Evolutionary conservation across 2,888 invertebrate genomes (phyloP).

Genomic region (Ptychoptera albimana): DNA sequence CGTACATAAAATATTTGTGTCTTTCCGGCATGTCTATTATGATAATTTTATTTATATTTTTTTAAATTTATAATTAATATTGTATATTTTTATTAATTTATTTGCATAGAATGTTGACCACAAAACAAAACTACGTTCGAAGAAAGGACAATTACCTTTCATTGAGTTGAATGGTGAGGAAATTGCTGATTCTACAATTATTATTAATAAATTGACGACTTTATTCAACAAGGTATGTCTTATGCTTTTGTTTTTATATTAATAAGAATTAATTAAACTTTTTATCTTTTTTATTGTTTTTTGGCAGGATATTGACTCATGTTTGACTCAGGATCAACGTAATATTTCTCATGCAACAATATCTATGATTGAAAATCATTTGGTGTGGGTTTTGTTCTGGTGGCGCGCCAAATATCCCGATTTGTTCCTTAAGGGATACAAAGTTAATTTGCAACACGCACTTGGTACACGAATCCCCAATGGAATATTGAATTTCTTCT

Average conservation of each 20-base stretch:
- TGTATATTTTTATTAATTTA: conserved; percentile 14
- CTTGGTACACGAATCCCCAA: conserved; percentile 78
- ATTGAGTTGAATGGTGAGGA: conserved; percentile 90
- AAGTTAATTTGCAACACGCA: conserved; percentile 78
- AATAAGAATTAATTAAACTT: background rate
- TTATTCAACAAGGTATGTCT: conserved; percentile 48
- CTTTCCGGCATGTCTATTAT: too few relatives aligned
- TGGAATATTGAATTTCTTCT: conserved; percentile 74
- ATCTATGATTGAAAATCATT: conserved; percentile 88
- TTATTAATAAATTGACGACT: conserved; percentile 72
- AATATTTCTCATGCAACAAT: conserved; percentile 82
- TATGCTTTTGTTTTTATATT: too few relatives aligned
- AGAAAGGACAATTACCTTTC: conserved; percentile 89
- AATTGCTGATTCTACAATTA: conserved; percentile 80
- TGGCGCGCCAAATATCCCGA: conserved; percentile 91
- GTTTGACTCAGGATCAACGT: conserved; percentile 68
- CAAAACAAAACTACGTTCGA: conserved; percentile 83
- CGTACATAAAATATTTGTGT: too few relatives aligned
- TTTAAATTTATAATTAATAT: background rate
- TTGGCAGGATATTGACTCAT: conserved; percentile 55
- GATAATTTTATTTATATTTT: too few relatives aligned
- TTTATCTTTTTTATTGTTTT: background rate
- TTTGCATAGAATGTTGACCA: conserved; percentile 82
- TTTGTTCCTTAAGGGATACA: conserved; percentile 75
- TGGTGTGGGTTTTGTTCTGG: conserved; percentile 80